Conservation (phyloP, 2,888 invertebrate species). For the Myathropa florea region DNA sequence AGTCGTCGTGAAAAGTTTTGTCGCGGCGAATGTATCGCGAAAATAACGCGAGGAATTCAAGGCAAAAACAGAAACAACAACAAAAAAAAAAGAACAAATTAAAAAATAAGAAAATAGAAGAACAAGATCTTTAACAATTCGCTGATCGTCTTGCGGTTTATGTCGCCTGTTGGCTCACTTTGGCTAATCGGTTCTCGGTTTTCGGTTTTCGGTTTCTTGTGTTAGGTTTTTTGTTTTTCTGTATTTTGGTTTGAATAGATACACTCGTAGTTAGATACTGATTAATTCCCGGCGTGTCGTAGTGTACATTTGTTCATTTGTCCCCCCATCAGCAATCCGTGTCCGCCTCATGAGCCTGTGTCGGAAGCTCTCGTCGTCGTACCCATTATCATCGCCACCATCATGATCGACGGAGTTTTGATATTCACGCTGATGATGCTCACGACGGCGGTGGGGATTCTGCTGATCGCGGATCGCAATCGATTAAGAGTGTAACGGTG, state of each 20-base stretch:
- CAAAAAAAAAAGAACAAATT: conserved; percentile 18
- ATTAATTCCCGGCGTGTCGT: conserved; percentile 36
- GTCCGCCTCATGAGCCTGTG: conserved; percentile 26
- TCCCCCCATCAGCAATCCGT: not conserved
- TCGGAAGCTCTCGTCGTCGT: conserved; percentile 16
- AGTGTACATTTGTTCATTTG: conserved; percentile 8
- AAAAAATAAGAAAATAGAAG: not conserved
- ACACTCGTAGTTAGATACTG: conserved; percentile 11
- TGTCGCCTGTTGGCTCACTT: conserved; percentile 14
- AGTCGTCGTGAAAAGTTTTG: conserved; percentile 62
- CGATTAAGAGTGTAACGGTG: conserved; percentile 66
- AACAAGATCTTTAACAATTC: conserved; percentile 16
- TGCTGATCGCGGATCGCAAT: conserved; percentile 61
- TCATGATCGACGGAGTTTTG: conserved; percentile 51
- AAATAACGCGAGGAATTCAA: not conserved
- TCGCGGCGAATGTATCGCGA: conserved; percentile 25
- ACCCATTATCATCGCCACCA: not conserved
- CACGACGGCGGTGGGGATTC: conserved; percentile 48
- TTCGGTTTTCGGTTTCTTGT: not conserved
- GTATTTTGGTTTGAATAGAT: not conserved
- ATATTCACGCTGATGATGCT: conserved; percentile 33
- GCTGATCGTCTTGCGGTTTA: conserved; percentile 40
- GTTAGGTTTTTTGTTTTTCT: not conserved
- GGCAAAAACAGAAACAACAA: not conserved
- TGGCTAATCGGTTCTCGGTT: conserved; percentile 20